These are phyloP conservation scores for Aurelia sp. DNA, from an alignment of 30 jellyfish, hydroid and myxozoan genomes.

Conservation along the genomic window DNA sequence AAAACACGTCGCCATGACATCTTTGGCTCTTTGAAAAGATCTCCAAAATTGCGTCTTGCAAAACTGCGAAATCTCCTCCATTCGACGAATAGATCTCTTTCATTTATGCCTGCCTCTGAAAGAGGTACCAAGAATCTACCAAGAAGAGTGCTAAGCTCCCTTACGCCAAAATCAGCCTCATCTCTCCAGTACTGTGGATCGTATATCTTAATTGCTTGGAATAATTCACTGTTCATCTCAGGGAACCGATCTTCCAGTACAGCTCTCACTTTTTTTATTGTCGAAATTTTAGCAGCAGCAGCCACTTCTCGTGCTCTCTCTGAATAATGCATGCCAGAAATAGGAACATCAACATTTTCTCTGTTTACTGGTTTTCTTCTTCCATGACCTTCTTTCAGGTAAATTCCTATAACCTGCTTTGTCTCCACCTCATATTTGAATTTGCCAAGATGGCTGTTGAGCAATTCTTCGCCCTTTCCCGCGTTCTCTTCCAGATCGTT, in stretches of 20 bases:
- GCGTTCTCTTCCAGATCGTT: slow-evolving; percentile 37
- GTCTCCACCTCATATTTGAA: slow-evolving; percentile 24
- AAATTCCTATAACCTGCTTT: background rate
- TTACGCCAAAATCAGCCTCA: slow-evolving; percentile 9
- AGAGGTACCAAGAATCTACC: slow-evolving; percentile 32
- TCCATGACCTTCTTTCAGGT: slow-evolving; percentile 42
- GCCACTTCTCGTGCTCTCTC: slow-evolving; percentile 1
- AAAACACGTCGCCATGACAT: slow-evolving; percentile 46
- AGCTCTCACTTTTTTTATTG: slow-evolving; percentile 5
- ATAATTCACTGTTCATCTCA: slow-evolving; percentile 21
- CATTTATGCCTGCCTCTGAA: slow-evolving; percentile 11
- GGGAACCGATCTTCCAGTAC: slow-evolving; percentile 41
- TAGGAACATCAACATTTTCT: slow-evolving; percentile 49
- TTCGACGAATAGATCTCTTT: slow-evolving; percentile 21
- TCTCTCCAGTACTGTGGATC: slow-evolving; percentile 40
- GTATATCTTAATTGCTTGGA: slow-evolving; percentile 1
- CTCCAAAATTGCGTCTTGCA: slow-evolving; percentile 20
- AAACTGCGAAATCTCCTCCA: slow-evolving; percentile 47
- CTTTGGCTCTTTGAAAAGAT: slow-evolving; percentile 38
- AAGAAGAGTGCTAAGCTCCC: slow-evolving; percentile 1
- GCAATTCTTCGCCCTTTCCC: slow-evolving; percentile 70
- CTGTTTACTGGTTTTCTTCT: slow-evolving; percentile 31
- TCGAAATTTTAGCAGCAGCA: slow-evolving; percentile 13
- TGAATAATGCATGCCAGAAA: slow-evolving; percentile 41
- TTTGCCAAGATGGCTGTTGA: slow-evolving; percentile 60